Base-by-base conservation (phyloP, 2,888 invertebrate species). In the Toxonevra muliebris region DNA sequence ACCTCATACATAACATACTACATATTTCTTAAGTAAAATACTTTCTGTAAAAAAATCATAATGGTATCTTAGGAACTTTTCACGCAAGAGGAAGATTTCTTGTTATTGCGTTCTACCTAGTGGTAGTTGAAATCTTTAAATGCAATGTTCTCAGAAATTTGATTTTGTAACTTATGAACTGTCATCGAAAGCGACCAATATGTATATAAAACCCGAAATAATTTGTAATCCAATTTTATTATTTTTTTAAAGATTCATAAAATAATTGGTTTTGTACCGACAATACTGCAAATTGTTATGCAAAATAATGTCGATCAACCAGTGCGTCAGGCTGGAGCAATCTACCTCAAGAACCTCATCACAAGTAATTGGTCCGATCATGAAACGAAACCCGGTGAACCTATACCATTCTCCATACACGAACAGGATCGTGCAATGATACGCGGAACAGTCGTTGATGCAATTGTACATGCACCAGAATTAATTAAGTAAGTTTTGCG, bases 381-480 rank as follows among this genome's bases (percentile, higher is more conserved):
- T 75, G 94, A 95, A 78, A 87, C 88, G 0, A 92, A 93, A 74
- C 88, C 89, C 58, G 91, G 91, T 11, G 91, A 91, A 73, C 90
- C 91, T 4, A 87, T 91, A 68, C 91, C 92, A 19, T 98, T 96
- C 86, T 91, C 90, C 74, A 91, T 98, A 77, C 97, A 98, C 78
- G 98, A 99, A 85, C 97, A 98, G 83, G 99, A 99, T 86, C 90
- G 96, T 76, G 93, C 93, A 12, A 91, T 96, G 88, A 93, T 99
- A 75, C 88, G 98, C 70, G 94, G 95, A 79, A 91, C 93, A 69
- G 93, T 99, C 77, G 94, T 99, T n/a, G 97, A 98, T 84, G 97
- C 98, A 55, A 91, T 97, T 65, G 93, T 97, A 4, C 94, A 93
- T 84, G 93, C 97, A 52, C 96, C 97, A 9, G 96, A 97, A 72